Percentiles rank a stretch among this genome's conserved stretches.
These are phyloP conservation scores for Platyscapa corneri DNA, from an alignment of 1,140 invertebrate genomes.

Conservation along the genomic window DNA sequence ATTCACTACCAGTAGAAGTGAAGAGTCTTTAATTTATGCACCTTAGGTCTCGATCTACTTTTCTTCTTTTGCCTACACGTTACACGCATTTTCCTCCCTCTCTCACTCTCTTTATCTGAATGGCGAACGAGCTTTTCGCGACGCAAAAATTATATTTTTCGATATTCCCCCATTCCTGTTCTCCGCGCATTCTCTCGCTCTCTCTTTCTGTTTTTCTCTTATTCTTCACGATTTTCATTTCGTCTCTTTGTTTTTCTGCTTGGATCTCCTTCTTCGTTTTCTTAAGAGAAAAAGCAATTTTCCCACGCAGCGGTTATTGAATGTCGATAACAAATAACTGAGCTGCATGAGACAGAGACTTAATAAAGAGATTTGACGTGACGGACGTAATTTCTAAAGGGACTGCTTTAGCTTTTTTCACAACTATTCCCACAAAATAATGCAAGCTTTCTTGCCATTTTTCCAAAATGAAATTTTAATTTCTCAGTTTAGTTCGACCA, in stretches of 20 bases:
- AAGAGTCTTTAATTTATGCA: not conserved
- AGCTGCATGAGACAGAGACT: constrained; percentile 48
- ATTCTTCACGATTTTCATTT: constrained; percentile 43
- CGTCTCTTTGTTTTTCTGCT: constrained; percentile 40
- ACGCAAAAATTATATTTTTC: constrained; percentile 39
- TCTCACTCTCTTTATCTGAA: not conserved
- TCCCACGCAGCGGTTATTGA: constrained; percentile 45
- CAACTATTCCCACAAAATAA: constrained; percentile 2
- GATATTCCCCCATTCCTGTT: constrained; percentile 37
- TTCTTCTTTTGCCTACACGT: not conserved
- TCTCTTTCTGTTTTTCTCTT: constrained; percentile 17
- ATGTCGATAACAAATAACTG: constrained; percentile 55
- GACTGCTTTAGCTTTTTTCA: not conserved
- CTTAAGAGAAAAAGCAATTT: constrained; percentile 48
- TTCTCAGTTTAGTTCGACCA: too few species aligned
- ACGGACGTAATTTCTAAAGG: constrained; percentile 40
- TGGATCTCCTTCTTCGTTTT: constrained; percentile 26
- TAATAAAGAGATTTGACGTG: constrained; percentile 52
- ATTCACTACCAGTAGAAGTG: not conserved
- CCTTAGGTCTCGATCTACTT: not conserved
- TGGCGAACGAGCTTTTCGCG: constrained; percentile 14
- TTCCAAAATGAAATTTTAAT: not conserved
- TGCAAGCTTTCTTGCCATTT: not conserved
- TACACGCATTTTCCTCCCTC: not conserved
- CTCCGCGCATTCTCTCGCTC: constrained; percentile 46